Percentiles rank a stretch among this genome's conserved stretches.
Evolutionary conservation across 1,140 invertebrate genomes (phyloP).

Genomic region (Formica selysi): DNA sequence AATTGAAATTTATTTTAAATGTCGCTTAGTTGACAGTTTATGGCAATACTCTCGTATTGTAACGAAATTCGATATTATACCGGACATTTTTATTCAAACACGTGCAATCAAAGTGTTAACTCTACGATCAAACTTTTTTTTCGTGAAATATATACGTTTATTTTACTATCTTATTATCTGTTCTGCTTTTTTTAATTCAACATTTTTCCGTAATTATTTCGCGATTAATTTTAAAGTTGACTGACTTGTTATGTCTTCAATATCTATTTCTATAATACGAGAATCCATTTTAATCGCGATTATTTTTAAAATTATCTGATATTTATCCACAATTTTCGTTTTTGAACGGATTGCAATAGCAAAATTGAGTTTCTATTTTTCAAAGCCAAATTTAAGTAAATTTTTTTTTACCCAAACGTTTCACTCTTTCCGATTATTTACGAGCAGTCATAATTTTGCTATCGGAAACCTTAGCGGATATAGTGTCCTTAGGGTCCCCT

Average conservation of each 20-base stretch:
- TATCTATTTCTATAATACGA: background rate
- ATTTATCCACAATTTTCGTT: background rate
- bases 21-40: background rate
- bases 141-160: background rate
- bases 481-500: background rate
- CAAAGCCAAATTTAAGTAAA: slow-evolving; percentile 5
- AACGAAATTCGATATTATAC: slow-evolving; percentile 17
- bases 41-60: background rate
- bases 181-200: background rate
- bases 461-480: background rate
- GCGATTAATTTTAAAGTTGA: background rate
- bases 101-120: slow-evolving; percentile 7
- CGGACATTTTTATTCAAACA: slow-evolving; percentile 6
- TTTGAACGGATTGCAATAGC: background rate
- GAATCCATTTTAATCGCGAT: background rate
- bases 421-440: slow-evolving; percentile 15
- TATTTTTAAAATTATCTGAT: background rate
- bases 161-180: too few relatives aligned
- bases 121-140: background rate
- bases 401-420: background rate
- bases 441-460: slow-evolving; percentile 35
- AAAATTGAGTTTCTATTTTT: background rate
- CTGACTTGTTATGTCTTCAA: background rate
- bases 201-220: background rate
- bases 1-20: slow-evolving; percentile 46